These are phyloP conservation scores for Patella ulyssiponensis DNA, from an alignment of 2,888 invertebrate genomes.

Conservation along the genomic window DNA sequence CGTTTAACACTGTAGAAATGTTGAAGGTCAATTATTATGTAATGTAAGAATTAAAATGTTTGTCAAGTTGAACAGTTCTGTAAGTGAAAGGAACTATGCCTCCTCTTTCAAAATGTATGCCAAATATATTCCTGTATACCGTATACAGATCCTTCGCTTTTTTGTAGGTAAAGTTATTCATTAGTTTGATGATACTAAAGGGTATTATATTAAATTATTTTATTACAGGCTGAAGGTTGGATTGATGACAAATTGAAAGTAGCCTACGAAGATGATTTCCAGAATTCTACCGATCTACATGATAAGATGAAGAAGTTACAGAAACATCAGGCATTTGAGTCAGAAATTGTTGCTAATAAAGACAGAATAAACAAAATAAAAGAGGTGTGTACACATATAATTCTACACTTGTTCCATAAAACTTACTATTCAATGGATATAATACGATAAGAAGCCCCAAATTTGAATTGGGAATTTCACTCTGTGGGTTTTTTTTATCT, in stretches of 20 bases:
- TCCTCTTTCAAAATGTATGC: too few species aligned
- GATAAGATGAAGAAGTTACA: constrained; percentile 85
- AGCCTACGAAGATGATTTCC: constrained; percentile 83
- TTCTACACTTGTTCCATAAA: not conserved
- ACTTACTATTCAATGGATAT: not conserved
- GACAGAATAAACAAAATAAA: constrained; percentile 88
- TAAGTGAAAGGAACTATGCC: too few species aligned
- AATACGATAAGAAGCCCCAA: not conserved
- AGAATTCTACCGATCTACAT: constrained; percentile 85
- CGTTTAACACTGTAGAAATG: too few species aligned
- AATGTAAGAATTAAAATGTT: too few species aligned
- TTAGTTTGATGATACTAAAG: too few species aligned
- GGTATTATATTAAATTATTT: not conserved
- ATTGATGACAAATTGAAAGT: constrained; percentile 91
- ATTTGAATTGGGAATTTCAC: too few species aligned
- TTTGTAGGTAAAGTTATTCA: too few species aligned
- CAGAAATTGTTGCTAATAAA: constrained; percentile 76
- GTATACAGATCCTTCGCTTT: too few species aligned
- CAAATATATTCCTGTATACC: too few species aligned
- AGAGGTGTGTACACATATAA: constrained; percentile 50
- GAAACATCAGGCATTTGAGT: constrained; percentile 75
- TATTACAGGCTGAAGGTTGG: constrained; percentile 83
- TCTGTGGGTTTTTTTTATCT: too few species aligned
- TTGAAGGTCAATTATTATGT: too few species aligned
- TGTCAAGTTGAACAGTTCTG: too few species aligned